phyloP scores from a whole-genome alignment of 1,140 invertebrate species.

The Meloidogyne floridensis region DNA sequence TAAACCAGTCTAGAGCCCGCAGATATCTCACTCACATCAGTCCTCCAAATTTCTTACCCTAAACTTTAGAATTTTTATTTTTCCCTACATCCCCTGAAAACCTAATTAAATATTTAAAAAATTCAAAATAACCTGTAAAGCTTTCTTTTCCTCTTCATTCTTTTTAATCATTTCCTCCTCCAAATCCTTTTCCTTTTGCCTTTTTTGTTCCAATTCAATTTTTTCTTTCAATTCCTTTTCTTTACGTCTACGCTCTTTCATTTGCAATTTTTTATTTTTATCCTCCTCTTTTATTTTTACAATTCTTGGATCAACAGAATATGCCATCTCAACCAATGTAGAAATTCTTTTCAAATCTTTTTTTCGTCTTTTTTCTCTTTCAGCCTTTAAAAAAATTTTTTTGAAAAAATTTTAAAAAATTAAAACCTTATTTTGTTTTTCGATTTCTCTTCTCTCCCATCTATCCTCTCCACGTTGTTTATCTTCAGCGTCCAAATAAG shows the following conservation, averaged over 20 bases:
- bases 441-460: slow-evolving; percentile 92
- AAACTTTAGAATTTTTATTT: neutral
- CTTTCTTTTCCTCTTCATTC: slow-evolving; percentile 43
- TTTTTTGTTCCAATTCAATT: slow-evolving; percentile 67
- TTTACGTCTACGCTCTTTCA: slow-evolving; percentile 60
- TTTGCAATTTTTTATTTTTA: slow-evolving; percentile 77
- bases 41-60: too few species aligned
- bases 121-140: slow-evolving; percentile 16
- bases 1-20: too few species aligned
- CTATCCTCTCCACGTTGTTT: slow-evolving; percentile 93
- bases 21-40: too few species aligned
- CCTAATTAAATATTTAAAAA: too few species aligned
- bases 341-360: slow-evolving; percentile 46
- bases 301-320: slow-evolving; percentile 88
- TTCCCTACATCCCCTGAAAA: neutral
- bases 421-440: slow-evolving; percentile 91
- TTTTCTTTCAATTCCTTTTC: slow-evolving; percentile 66
- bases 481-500: slow-evolving; percentile 97
- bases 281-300: slow-evolving; percentile 72
- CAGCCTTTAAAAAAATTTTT: slow-evolving; percentile 39
- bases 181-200: slow-evolving; percentile 76
- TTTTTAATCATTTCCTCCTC: slow-evolving; percentile 38
- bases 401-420: neutral
- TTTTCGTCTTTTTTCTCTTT: slow-evolving; percentile 54
- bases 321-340: slow-evolving; percentile 77